Evolutionary conservation across 2,888 invertebrate species (phyloP).

Genomic region (Scelioninae gen. 2): DNA sequence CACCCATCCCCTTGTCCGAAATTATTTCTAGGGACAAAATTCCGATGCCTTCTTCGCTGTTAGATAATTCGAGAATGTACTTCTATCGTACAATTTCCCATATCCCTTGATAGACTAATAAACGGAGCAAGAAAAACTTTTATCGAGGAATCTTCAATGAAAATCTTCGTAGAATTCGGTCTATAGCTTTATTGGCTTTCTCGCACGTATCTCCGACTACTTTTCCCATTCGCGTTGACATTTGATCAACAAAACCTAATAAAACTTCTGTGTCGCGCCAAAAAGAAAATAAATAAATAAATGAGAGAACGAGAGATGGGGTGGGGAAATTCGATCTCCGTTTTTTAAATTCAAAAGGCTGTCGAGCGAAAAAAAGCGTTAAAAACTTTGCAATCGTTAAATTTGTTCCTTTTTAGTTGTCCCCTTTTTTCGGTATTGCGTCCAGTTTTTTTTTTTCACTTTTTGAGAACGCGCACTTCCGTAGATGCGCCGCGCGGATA

Average conservation of each 20-base stretch:
- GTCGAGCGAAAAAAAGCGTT: no score
- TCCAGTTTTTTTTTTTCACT: neutral
- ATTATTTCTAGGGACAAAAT: no score
- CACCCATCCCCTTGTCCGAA: no score
- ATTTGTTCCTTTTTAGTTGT: neutral
- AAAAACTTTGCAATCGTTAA: no score
- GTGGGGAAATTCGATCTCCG: neutral
- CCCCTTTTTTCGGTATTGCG: neutral
- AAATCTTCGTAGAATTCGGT: neutral
- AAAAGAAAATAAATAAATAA: neutral
- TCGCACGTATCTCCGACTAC: neutral
- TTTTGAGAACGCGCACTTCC: neutral
- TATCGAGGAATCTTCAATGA: neutral
- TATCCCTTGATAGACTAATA: no score
- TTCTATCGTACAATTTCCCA: no score
- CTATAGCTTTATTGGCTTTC: constrained; percentile 12
- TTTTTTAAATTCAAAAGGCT: no score
- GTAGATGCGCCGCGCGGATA: neutral
- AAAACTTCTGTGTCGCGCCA: neutral
- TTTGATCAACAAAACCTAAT: constrained; percentile 17
- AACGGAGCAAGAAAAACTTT: no score
- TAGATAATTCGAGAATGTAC: no score
- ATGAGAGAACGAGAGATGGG: neutral
- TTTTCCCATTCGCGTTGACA: constrained; percentile 6
- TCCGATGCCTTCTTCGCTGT: no score